Evolutionary conservation across 2,888 invertebrate species (phyloP).

Genomic region (Ariolimax columbianus): DNA sequence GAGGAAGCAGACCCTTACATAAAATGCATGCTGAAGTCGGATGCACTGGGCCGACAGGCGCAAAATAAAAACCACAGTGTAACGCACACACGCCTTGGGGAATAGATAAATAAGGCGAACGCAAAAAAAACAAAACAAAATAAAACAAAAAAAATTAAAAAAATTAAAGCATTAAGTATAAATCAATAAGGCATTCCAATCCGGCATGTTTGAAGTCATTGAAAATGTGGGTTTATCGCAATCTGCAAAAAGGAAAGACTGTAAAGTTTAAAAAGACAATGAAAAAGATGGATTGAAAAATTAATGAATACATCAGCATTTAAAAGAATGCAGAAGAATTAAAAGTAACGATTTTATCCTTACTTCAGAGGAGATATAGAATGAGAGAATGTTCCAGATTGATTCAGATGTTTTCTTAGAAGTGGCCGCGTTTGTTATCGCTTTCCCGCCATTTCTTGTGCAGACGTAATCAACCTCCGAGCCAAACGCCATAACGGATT

Average conservation of each 20-base stretch:
- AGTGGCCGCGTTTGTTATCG: background rate
- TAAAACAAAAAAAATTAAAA: too few species aligned
- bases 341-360: background rate
- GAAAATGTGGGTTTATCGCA: too few species aligned
- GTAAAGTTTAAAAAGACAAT: background rate
- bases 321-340: background rate
- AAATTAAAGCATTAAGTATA: too few species aligned
- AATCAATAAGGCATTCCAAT: too few species aligned
- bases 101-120: too few species aligned
- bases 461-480: background rate
- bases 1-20: too few species aligned
- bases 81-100: too few species aligned
- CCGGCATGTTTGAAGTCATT: too few species aligned
- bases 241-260: background rate
- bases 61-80: too few species aligned
- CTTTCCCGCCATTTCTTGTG: slow-evolving; percentile 1
- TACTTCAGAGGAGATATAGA: background rate
- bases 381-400: background rate
- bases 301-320: slow-evolving; percentile 21
- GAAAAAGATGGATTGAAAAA: slow-evolving; percentile 34
- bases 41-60: too few species aligned
- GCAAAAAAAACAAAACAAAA: too few species aligned
- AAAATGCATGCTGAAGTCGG: too few species aligned
- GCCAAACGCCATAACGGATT: background rate
- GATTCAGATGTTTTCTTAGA: background rate